These are phyloP conservation scores for Aphelinus atriplicis DNA, from an alignment of 1,140 invertebrate species.

Conservation along the genomic window DNA sequence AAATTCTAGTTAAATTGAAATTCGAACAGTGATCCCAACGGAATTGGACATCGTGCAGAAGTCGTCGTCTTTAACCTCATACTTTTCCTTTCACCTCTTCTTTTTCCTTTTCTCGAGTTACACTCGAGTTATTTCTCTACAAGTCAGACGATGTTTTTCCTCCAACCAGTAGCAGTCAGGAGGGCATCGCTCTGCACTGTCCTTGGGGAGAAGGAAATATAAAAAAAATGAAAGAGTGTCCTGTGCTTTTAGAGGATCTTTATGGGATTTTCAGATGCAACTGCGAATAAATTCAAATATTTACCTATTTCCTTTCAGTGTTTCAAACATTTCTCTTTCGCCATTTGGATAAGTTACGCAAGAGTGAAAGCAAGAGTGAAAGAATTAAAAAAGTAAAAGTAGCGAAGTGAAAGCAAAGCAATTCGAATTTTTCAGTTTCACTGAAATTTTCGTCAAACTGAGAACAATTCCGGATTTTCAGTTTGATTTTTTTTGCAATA, in stretches of 20 bases:
- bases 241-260: constrained; percentile 9
- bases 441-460: no score
- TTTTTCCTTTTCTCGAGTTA: constrained; percentile 19
- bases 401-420: no score
- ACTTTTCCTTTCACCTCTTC: background rate
- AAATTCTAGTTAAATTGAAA: no score
- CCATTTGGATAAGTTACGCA: no score
- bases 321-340: no score
- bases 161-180: background rate
- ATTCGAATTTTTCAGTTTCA: no score
- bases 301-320: background rate
- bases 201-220: background rate
- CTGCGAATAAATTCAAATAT: constrained; percentile 1
- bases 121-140: constrained; percentile 28
- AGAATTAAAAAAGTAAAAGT: no score
- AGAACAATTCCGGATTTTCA: no score
- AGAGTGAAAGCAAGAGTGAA: no score
- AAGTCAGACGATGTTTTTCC: constrained; percentile 27
- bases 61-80: background rate
- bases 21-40: no score
- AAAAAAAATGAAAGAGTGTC: background rate
- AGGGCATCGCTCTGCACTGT: constrained; percentile 14
- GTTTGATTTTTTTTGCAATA: no score
- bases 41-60: no score
- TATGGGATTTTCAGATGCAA: background rate